These are phyloP conservation scores for Chrysopa pallens DNA, from an alignment of 1,140 invertebrate species.

Conservation along the genomic window DNA sequence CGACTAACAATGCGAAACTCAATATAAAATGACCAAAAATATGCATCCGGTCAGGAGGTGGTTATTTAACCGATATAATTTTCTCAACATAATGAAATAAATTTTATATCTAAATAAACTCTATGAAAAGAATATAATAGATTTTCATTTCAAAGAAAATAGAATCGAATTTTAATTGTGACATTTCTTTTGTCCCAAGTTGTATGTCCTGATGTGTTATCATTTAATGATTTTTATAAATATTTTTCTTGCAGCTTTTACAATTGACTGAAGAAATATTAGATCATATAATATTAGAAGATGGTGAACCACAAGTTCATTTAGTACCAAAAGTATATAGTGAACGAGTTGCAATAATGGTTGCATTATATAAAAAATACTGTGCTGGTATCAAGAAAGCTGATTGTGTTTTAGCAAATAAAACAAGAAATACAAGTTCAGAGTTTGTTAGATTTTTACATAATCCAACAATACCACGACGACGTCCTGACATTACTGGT, in stretches of 20 bases:
- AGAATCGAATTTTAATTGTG: too few relatives aligned
- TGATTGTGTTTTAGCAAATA: constrained; percentile 53
- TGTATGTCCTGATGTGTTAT: too few relatives aligned
- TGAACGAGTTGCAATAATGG: constrained; percentile 48
- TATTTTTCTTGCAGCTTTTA: constrained; percentile 37
- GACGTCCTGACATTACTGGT: constrained; percentile 62
- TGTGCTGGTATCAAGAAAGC: constrained; percentile 64
- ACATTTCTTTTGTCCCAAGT: too few relatives aligned
- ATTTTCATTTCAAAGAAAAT: too few relatives aligned
- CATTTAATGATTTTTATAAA: too few relatives aligned
- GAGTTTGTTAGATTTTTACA: constrained; percentile 43
- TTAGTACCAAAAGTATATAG: constrained; percentile 49
- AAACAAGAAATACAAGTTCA: constrained; percentile 26
- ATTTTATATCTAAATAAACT: too few relatives aligned
- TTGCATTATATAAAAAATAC: constrained; percentile 57
- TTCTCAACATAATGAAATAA: too few relatives aligned
- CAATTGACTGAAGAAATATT: constrained; percentile 61
- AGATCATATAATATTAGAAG: constrained; percentile 52
- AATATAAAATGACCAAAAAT: too few relatives aligned
- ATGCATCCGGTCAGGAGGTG: too few relatives aligned
- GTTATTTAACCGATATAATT: too few relatives aligned
- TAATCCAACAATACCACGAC: constrained; percentile 54
- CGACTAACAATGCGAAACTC: too few relatives aligned
- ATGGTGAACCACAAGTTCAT: constrained; percentile 44
- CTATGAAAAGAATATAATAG: too few relatives aligned